Evolutionary conservation across 2,797 vertebrate genomes (phyloP).

Genomic region (Etheostoma nigrum): DNA sequence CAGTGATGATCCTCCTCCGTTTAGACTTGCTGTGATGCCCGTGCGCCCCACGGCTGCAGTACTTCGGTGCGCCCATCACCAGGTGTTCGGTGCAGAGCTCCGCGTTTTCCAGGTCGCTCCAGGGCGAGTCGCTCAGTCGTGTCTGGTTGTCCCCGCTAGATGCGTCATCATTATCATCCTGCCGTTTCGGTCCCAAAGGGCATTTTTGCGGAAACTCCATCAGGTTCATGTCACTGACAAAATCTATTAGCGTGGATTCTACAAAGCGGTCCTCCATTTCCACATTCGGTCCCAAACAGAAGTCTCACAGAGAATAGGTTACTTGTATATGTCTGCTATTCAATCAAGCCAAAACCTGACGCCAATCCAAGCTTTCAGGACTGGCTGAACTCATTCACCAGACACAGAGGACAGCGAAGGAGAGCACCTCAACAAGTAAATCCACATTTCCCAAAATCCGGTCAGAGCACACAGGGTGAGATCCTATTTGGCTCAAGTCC

Average conservation of each 20-base stretch:
- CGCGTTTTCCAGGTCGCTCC: constrained; percentile 52
- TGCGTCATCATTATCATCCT: constrained; percentile 28
- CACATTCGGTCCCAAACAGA: constrained; percentile 57
- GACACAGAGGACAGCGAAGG: constrained; percentile 1
- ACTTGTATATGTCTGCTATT: constrained; percentile 34
- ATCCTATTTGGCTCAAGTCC: constrained; percentile 90
- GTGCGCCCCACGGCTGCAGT: constrained; percentile 38
- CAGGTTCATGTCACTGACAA: constrained; percentile 84
- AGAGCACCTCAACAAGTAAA: constrained; percentile 60
- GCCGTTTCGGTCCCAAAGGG: constrained; percentile 49
- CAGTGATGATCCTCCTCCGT: constrained; percentile 92
- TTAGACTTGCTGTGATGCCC: constrained; percentile 80
- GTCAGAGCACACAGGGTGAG: constrained; percentile 82
- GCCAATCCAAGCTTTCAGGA: constrained; percentile 25
- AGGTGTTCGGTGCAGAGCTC: constrained; percentile 36
- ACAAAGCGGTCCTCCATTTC: constrained; percentile 78
- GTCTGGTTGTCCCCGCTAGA: constrained; percentile 67
- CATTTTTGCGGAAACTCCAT: constrained; percentile 71
- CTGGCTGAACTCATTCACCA: constrained; percentile 22
- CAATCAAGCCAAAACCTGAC: constrained; percentile 22
- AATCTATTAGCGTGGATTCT: constrained; percentile 81
- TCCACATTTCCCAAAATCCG: constrained; percentile 77
- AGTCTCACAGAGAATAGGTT: constrained; percentile 1
- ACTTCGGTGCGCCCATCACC: constrained; percentile 35
- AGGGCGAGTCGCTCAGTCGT: constrained; percentile 64